Base-by-base conservation (phyloP, 2,113 vertebrate genomes). In the Ginglymostoma cirratum region DNA sequence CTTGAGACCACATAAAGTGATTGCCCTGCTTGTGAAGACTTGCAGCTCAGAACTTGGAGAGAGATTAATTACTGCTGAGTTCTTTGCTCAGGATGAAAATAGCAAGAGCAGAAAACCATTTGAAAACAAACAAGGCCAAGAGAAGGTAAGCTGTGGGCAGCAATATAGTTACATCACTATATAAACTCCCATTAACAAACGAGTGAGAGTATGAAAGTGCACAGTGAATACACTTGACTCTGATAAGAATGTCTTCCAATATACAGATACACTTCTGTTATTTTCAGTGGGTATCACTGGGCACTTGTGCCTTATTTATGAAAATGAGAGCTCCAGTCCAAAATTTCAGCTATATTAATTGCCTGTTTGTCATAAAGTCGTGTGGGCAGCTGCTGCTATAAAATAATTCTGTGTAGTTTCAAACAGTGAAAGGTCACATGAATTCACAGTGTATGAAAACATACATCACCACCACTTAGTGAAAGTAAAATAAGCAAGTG, bases 41-140 rank as follows among this genome's bases (percentile, higher is more conserved):
- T 72, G 24, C 69, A 95, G 12, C 69, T 76, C 24, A 48, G 94
- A 69, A 95, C 69, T 48, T 76, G 69, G 24, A 45, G 69, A 95
- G 24, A 72, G 42, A 76, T 95, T 95, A 95, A 95, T 95, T 45
- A 24, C 42, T 95, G 24, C 45, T 76, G 94, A 27, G 42, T 48
- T 72, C 14, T 38, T 19, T 95, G 94, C 94, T 70, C 42, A 6
- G 24, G 45, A 34, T 27, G 34, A 48, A 95, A 95, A 95, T 21
- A 65, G 70, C 67, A 52, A 95, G 69, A 24, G 30, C 15, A 24
- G 52, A 69, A 95, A 95, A 72, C 52, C 69, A 45, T 24, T 14
- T 95, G 24, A 61, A 72, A 95, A 95, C 94, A 95, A 95, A 48
- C 24, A 95, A 72, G 94, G 42, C 27, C 69, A 27, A 42, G 92